phyloP scores from a whole-genome alignment of 2,113 vertebrate genomes.

The Sinocyclocheilus anophthalmus region DNA sequence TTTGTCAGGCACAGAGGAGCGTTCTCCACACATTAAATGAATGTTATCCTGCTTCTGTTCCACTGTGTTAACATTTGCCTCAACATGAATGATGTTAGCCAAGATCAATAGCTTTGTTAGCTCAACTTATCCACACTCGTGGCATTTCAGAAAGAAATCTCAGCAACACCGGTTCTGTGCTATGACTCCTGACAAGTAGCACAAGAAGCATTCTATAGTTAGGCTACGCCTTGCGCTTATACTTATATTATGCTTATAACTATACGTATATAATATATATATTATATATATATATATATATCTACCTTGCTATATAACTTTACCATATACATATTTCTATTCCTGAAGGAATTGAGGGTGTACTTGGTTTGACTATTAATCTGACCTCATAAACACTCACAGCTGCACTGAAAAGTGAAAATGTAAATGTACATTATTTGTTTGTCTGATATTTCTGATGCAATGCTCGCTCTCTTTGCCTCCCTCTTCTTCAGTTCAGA shows the following conservation, averaged over 20 bases:
- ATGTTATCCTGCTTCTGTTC: conserved; percentile 21
- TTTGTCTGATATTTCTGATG: conserved; percentile 14
- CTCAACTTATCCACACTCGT: background rate
- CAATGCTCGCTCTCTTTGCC: background rate
- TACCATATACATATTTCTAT: background rate
- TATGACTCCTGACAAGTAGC: background rate
- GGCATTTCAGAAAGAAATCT: background rate
- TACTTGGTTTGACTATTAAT: background rate
- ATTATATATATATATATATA: too few relatives aligned
- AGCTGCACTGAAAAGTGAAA: background rate
- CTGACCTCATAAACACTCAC: background rate
- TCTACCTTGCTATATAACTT: too few relatives aligned
- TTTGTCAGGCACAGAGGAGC: conserved; percentile 22
- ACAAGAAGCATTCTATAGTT: background rate
- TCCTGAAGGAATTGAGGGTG: background rate
- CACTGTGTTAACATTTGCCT: background rate
- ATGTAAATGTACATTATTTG: background rate
- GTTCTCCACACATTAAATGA: background rate
- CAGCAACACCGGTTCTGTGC: background rate
- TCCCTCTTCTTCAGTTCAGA: background rate
- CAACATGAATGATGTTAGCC: background rate
- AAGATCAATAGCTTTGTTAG: background rate
- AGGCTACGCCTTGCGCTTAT: background rate
- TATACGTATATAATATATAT: too few relatives aligned
- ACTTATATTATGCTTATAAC: too few relatives aligned